These are phyloP conservation scores for Cheiracanthium punctorium DNA, from an alignment of 2,888 invertebrate species.

Conservation along the genomic window DNA sequence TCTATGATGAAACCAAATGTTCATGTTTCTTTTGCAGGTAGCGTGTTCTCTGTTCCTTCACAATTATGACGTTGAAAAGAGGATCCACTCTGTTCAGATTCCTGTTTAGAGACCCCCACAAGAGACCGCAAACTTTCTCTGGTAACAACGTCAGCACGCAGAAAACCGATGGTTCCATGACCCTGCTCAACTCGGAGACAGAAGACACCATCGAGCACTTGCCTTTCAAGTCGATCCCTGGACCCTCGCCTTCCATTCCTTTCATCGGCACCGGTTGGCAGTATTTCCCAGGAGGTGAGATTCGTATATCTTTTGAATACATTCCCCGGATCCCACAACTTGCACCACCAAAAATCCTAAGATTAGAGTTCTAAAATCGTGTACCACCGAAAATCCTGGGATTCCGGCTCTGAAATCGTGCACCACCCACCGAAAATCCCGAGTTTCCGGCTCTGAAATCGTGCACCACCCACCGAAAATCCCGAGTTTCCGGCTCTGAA, in stretches of 20 bases:
- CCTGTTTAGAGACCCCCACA: neutral
- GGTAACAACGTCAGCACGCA: neutral
- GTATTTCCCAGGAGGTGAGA: constrained; percentile 71
- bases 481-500: no score
- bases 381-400: no score
- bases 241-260: constrained; percentile 73
- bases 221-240: constrained; percentile 71
- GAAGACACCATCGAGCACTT: neutral
- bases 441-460: no score
- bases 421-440: no score
- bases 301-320: no score
- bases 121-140: neutral
- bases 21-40: neutral
- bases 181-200: neutral
- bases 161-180: neutral
- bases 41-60: neutral
- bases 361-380: no score
- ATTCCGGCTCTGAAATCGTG: no score
- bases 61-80: neutral
- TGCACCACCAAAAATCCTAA: no score
- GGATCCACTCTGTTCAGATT: neutral
- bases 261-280: constrained; percentile 73
- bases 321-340: no score
- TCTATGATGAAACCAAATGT: no score
- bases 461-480: no score